Evolutionary conservation across 2,888 invertebrate species (phyloP).

Genomic region (Archaeoteleia sp.): DNA sequence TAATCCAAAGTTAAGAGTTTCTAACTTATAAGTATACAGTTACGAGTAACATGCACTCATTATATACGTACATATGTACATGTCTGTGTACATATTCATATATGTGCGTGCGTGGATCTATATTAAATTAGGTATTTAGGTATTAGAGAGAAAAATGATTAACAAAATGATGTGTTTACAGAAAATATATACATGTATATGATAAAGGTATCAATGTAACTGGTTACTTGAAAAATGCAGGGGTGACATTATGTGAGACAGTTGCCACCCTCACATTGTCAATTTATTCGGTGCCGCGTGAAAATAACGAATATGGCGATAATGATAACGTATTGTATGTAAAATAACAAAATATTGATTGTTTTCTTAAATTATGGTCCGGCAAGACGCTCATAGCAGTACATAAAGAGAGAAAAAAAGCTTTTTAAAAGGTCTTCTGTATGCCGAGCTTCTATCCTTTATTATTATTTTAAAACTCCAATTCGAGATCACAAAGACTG

Average conservation of each 20-base stretch:
- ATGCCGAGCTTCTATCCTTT: conserved; percentile 42
- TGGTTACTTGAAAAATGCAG: conserved; percentile 55
- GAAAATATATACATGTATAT: conserved; percentile 67
- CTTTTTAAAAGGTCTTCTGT: conserved; percentile 30
- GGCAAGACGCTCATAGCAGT: conserved; percentile 51
- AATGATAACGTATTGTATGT: conserved; percentile 53
- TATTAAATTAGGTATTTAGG: conserved; percentile 56
- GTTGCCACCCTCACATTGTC: conserved; percentile 23
- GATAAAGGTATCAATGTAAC: conserved; percentile 46
- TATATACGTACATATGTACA: conserved; percentile 48
- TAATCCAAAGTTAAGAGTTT: conserved; percentile 58
- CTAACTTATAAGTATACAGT: conserved; percentile 59
- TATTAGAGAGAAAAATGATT: conserved; percentile 60
- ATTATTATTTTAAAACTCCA: conserved; percentile 57
- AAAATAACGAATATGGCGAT: conserved; percentile 58
- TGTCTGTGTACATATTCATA: conserved; percentile 37
- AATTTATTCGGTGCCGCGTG: conserved; percentile 53
- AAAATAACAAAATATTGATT: conserved; percentile 57
- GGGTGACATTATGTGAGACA: conserved; percentile 17
- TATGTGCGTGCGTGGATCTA: conserved; percentile 48
- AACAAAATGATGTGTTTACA: conserved; percentile 69
- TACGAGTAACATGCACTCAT: conserved; percentile 24
- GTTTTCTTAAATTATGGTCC: conserved; percentile 58
- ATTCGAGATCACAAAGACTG: conserved; percentile 60
- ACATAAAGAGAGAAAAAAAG: conserved; percentile 32